These are phyloP conservation scores for Sycophaga agraensis DNA, from an alignment of 1,140 invertebrate species.

Conservation along the genomic window DNA sequence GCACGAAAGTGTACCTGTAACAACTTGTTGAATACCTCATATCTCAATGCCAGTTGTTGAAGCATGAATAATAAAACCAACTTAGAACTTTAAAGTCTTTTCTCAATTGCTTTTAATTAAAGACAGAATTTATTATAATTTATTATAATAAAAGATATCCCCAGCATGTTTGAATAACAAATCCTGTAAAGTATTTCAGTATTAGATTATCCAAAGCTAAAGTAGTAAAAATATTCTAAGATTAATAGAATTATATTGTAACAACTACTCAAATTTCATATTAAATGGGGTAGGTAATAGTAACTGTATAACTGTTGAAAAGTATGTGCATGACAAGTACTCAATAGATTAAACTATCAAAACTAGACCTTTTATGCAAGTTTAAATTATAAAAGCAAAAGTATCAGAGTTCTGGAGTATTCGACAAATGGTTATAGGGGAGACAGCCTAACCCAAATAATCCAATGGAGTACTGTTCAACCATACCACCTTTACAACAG, in stretches of 20 bases:
- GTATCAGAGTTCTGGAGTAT: conserved; percentile 59
- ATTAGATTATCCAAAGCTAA: too few species aligned
- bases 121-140: conserved; percentile 6
- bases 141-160: neutral
- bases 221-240: too few species aligned
- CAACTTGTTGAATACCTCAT: conserved; percentile 57
- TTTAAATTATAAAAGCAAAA: conserved; percentile 4
- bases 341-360: neutral
- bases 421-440: conserved; percentile 58
- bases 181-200: neutral
- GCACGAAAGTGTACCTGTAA: conserved; percentile 42
- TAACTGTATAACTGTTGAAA: neutral
- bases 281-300: neutral
- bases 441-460: conserved; percentile 82
- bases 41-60: conserved; percentile 38
- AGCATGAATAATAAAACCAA: conserved; percentile 35
- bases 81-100: neutral
- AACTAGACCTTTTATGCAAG: neutral
- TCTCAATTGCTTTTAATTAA: neutral
- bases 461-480: conserved; percentile 88
- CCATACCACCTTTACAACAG: conserved; percentile 80
- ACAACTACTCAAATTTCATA: neutral
- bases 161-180: conserved; percentile 16
- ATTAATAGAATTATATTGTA: neutral
- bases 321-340: conserved; percentile 1